A percentile compares a stretch with the other conserved stretches of the same genome.
Evolutionary conservation across 2,888 invertebrate species (phyloP).

Genomic region (Aphidius colemani): DNA sequence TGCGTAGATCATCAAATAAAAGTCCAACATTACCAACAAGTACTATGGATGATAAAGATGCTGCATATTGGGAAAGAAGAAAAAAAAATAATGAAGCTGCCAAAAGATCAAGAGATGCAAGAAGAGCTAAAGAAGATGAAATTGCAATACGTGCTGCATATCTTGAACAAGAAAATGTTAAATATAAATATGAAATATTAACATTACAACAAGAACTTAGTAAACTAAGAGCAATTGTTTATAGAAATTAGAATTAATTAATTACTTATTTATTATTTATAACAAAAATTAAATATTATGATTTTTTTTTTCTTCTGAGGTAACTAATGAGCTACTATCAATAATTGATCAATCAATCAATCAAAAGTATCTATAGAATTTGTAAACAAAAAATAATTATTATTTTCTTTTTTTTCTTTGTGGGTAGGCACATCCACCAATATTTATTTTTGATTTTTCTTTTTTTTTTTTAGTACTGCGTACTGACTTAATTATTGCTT

Average conservation of each 20-base stretch:
- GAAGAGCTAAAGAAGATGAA: conserved; percentile 89
- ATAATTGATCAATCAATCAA: too few relatives aligned
- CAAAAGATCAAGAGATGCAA: conserved; percentile 88
- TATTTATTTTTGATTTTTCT: too few relatives aligned
- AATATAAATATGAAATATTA: conserved; percentile 72
- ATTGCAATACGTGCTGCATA: conserved; percentile 86
- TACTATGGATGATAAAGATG: conserved; percentile 66
- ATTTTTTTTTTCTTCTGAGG: background rate
- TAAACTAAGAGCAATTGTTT: conserved; percentile 63
- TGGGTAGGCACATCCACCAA: too few relatives aligned
- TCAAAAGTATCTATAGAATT: too few relatives aligned
- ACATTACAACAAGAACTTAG: conserved; percentile 69
- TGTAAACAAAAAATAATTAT: too few relatives aligned
- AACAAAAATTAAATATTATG: background rate
- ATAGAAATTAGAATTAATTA: conserved; percentile 43
- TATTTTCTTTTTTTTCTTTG: too few relatives aligned
- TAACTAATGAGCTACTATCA: too few relatives aligned
- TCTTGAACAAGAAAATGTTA: conserved; percentile 85
- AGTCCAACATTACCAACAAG: conserved; percentile 44
- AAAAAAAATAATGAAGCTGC: conserved; percentile 94
- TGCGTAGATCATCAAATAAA: conserved; percentile 62
- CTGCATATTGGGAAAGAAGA: conserved; percentile 84
- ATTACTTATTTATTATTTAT: conserved; percentile 17
- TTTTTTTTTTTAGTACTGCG: too few relatives aligned
- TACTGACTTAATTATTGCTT: too few relatives aligned